phyloP scores from a whole-genome alignment of 2,797 vertebrate genomes.

The Eleutherodactylus coqui region DNA sequence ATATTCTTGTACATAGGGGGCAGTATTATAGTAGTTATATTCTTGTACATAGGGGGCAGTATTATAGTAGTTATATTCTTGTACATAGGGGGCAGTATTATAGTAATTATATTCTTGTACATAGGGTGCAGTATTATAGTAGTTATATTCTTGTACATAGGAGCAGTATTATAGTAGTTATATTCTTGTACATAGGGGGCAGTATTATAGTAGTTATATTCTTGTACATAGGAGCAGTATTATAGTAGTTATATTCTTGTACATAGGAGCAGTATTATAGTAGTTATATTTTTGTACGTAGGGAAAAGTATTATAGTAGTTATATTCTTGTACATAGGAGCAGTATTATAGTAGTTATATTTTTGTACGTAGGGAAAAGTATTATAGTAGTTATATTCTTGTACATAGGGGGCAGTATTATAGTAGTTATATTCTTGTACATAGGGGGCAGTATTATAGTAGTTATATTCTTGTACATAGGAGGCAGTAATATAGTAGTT shows the following conservation, averaged over 20 bases:
- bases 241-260: conserved; percentile 2
- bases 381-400: conserved; percentile 11
- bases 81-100: too few relatives aligned
- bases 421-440: conserved; percentile 7
- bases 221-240: conserved; percentile 9
- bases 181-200: conserved; percentile 5
- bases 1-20: too few relatives aligned
- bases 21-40: too few relatives aligned
- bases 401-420: background rate
- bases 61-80: too few relatives aligned
- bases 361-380: background rate
- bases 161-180: background rate
- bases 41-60: too few relatives aligned
- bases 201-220: conserved; percentile 6
- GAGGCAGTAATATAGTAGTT: too few relatives aligned
- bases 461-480: background rate
- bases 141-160: conserved; percentile 3
- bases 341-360: background rate
- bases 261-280: conserved; percentile 3
- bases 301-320: background rate
- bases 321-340: background rate
- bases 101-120: too few relatives aligned
- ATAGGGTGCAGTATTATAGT: background rate
- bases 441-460: background rate
- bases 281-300: background rate